Percentiles rank a stretch among this genome's conserved stretches.
Evolutionary conservation across 1,140 invertebrate species (phyloP).

Genomic region (Rhagoletis zephyria): DNA sequence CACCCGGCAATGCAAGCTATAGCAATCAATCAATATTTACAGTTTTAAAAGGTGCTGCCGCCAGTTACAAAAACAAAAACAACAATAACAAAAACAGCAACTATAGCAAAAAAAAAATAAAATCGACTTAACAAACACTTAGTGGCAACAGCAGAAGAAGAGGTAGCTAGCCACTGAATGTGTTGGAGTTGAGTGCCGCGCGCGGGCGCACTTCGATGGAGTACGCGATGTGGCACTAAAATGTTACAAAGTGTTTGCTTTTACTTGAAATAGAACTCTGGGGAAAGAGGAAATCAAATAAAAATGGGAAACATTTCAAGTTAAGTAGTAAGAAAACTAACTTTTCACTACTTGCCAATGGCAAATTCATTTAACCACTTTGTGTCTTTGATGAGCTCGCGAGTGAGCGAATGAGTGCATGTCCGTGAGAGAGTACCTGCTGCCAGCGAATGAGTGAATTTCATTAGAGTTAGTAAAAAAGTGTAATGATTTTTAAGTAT

Average conservation of each 20-base stretch:
- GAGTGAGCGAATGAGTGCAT: not conserved
- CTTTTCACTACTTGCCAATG: not conserved
- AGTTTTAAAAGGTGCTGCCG: conserved; percentile 9
- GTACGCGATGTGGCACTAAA: not conserved
- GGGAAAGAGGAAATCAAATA: not conserved
- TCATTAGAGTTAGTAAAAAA: not conserved
- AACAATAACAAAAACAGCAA: not conserved
- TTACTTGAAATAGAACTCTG: not conserved
- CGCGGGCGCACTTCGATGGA: not conserved
- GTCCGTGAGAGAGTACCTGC: not conserved
- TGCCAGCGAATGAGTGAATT: not conserved
- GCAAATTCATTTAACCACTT: conserved; percentile 43
- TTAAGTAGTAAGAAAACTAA: conserved; percentile 6
- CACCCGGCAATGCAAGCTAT: not conserved
- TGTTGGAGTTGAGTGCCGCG: too few species aligned
- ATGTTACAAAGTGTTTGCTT: conserved; percentile 33
- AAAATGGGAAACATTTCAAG: not conserved
- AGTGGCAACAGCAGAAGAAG: not conserved
- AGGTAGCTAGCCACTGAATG: not conserved
- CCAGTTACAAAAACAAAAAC: not conserved
- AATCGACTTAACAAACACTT: not conserved
- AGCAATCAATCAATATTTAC: conserved; percentile 28
- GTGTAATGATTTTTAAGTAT: not conserved
- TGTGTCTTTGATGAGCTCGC: not conserved
- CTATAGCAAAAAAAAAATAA: not conserved